phyloP scores from a whole-genome alignment of 2,113 vertebrate species.

The Platichthys stellatus region DNA sequence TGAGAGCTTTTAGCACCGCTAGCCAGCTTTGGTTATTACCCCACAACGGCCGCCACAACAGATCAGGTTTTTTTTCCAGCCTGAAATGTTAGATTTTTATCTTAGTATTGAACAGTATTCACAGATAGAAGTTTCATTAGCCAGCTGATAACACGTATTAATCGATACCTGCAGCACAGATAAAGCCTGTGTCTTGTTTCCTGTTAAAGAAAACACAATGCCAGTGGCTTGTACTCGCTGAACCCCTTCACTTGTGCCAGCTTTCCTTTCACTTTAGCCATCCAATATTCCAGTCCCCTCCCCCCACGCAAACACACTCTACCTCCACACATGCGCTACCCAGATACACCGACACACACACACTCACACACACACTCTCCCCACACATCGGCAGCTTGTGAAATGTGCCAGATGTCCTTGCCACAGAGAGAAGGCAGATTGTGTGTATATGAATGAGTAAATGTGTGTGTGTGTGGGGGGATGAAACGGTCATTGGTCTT shows the following conservation, averaged over 20 bases:
- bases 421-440: slow-evolving; percentile 50
- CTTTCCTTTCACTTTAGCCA: slow-evolving; percentile 54
- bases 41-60: slow-evolving; percentile 14
- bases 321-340: slow-evolving; percentile 27
- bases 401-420: slow-evolving; percentile 76
- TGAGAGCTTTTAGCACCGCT: slow-evolving; percentile 42
- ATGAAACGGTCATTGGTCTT: not conserved
- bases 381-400: slow-evolving; percentile 65
- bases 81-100: not conserved
- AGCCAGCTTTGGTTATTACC: slow-evolving; percentile 30
- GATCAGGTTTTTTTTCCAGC: slow-evolving; percentile 27
- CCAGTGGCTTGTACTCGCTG: slow-evolving; percentile 49
- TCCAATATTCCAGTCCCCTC: slow-evolving; percentile 48
- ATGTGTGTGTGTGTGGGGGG: slow-evolving; percentile 9
- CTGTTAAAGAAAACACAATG: slow-evolving; percentile 21
- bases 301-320: slow-evolving; percentile 39
- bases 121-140: slow-evolving; percentile 22
- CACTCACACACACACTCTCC: slow-evolving; percentile 32
- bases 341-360: slow-evolving; percentile 30
- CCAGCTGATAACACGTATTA: not conserved
- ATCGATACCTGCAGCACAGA: not conserved
- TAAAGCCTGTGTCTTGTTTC: not conserved
- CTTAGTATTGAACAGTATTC: not conserved
- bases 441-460: slow-evolving; percentile 38
- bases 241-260: slow-evolving; percentile 55